Evolutionary conservation across 2,888 invertebrate genomes (phyloP).

Genomic region (Dorcus parallelipipedus): DNA sequence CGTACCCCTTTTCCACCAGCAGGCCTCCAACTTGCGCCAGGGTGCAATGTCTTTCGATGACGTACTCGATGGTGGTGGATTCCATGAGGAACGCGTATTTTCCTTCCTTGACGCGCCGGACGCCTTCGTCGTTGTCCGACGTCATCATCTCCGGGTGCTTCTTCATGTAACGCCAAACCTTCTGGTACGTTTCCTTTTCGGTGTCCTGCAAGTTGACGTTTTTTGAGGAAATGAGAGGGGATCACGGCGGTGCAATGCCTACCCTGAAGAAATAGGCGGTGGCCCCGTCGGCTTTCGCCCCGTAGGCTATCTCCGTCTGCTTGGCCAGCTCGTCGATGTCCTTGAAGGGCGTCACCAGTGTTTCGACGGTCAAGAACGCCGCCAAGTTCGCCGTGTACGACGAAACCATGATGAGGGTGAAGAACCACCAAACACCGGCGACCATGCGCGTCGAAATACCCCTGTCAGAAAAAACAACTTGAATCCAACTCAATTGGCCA

Average conservation of each 20-base stretch:
- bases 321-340: constrained; percentile 80
- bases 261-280: constrained; percentile 89
- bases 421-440: constrained; percentile 88
- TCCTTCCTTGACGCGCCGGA: constrained; percentile 49
- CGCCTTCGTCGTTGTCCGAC: constrained; percentile 62
- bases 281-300: constrained; percentile 80
- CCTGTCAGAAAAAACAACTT: constrained; percentile 48
- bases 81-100: constrained; percentile 88
- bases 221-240: too few species aligned
- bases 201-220: constrained; percentile 59
- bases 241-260: constrained; percentile 20
- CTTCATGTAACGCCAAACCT: constrained; percentile 78
- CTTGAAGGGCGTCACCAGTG: constrained; percentile 66
- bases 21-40: constrained; percentile 70
- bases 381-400: constrained; percentile 91
- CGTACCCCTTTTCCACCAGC: constrained; percentile 81
- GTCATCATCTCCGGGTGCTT: constrained; percentile 59
- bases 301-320: constrained; percentile 81
- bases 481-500: neutral
- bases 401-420: constrained; percentile 79
- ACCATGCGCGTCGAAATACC: constrained; percentile 85
- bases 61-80: constrained; percentile 84
- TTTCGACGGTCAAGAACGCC: constrained; percentile 84
- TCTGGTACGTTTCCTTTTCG: constrained; percentile 70
- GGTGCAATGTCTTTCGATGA: constrained; percentile 72